phyloP scores from a whole-genome alignment of 2,797 vertebrate species.

The Myioborus melanocephalus region DNA sequence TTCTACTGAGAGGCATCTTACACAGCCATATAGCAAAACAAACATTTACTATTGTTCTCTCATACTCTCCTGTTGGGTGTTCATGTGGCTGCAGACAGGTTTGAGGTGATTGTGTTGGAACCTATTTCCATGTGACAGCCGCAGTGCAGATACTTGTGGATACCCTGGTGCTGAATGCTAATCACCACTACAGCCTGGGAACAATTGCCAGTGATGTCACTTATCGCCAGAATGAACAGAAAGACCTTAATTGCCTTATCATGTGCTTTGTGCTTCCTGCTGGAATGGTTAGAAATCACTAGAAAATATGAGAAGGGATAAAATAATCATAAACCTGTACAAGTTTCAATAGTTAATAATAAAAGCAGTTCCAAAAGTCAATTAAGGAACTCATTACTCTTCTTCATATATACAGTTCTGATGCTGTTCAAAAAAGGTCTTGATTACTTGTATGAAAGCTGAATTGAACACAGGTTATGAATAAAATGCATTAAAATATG shows the following conservation, averaged over 20 bases:
- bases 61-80: not conserved
- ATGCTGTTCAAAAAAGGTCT: not conserved
- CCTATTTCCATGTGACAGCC: slow-evolving; percentile 33
- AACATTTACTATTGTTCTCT: not conserved
- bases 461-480: not conserved
- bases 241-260: slow-evolving; percentile 23
- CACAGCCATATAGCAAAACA: not conserved
- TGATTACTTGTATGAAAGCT: slow-evolving; percentile 26
- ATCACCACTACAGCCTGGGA: slow-evolving; percentile 44
- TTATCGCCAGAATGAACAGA: slow-evolving; percentile 39
- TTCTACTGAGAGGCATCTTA: not conserved
- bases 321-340: not conserved
- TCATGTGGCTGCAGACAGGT: not conserved
- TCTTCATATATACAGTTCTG: not conserved
- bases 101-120: slow-evolving; percentile 32
- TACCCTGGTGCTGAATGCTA: slow-evolving; percentile 58
- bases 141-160: slow-evolving; percentile 43
- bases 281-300: slow-evolving; percentile 1
- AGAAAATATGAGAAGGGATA: slow-evolving; percentile 11
- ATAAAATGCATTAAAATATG: slow-evolving; percentile 7
- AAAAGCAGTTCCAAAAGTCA: not conserved
- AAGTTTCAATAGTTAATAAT: not conserved
- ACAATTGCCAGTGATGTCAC: slow-evolving; percentile 42
- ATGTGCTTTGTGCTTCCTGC: not conserved
- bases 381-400: not conserved